Base-by-base conservation (phyloP, 2,888 invertebrate species). In the Dicycla oo region DNA sequence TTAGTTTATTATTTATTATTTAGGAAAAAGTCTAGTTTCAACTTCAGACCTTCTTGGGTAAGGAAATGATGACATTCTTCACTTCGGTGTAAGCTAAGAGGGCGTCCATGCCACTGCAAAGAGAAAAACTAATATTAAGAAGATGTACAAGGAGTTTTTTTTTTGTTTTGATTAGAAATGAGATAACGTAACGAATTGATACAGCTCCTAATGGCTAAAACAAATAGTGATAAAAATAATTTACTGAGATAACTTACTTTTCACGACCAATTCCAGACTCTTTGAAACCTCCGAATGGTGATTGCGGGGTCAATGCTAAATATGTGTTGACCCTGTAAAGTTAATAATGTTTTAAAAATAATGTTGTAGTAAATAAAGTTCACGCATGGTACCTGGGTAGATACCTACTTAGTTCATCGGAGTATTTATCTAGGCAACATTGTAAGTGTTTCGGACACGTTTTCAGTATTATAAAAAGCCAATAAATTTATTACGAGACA, bases 231-330 rank as follows among this genome's bases (percentile, higher is more conserved):
- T 34, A 23, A 64, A 38, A 60, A 11, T 26, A 20, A 45, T 54
- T 23, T 7, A 13, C 18, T 23, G 0, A 13, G n/a, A 40, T 86
- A 89, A 88, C 91, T 88, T 86, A 93, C 93, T 83, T 87, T 86
- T 94, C 93, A 45, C 93, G 89, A 80, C 98, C 98, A 78, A 97
- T 96, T 78, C 98, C 98, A 30, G 98, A 98, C 83, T 97, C 97
- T 89, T 98, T 98, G 91, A 97, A 98, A 47, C 98, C 98, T 56
- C 98, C 98, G 88, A 98, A 98, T 6, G 98, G 98, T 40, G 97
- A 97, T 90, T 98, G 98, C 0, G 97, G 94, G 13, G 95, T 92
- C 15, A 97, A 92, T 30, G 94, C 93, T 84, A 97, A 96, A 83
- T 97, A 98, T 74, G 97, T 97, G 89, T 98, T 91, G 26, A 91